Evolutionary conservation across 2,888 invertebrate species (phyloP).

Genomic region (Sminthurinus aureus): DNA sequence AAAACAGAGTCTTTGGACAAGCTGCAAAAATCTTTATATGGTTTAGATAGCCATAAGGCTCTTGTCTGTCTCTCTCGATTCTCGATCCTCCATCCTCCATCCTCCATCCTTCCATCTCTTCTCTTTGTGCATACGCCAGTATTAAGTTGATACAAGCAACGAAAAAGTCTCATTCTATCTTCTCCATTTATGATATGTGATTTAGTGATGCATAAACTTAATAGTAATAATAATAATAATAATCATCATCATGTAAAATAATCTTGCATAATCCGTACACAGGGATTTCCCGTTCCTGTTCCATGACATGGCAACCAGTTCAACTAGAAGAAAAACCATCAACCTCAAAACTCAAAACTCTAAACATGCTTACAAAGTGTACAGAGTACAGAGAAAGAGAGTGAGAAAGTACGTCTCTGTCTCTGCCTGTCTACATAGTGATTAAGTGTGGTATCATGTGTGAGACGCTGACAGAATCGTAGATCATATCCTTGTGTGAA

Average conservation of each 20-base stretch:
- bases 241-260: too few species aligned
- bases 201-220: background rate
- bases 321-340: background rate
- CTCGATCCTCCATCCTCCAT: background rate
- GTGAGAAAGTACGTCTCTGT: too few species aligned
- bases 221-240: background rate
- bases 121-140: background rate
- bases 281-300: background rate
- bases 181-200: background rate
- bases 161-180: background rate
- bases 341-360: background rate
- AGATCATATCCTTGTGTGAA: constrained; percentile 1
- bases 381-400: too few species aligned
- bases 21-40: background rate
- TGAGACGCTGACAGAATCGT: background rate
- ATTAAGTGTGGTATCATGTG: background rate
- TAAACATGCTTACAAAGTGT: background rate
- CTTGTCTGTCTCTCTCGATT: background rate
- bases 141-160: background rate
- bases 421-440: background rate
- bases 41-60: background rate
- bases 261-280: background rate
- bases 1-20: too few species aligned
- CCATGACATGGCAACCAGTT: background rate
- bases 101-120: too few species aligned